Conservation (phyloP, 2,888 invertebrate species). For the Hybos culiciformis region DNA sequence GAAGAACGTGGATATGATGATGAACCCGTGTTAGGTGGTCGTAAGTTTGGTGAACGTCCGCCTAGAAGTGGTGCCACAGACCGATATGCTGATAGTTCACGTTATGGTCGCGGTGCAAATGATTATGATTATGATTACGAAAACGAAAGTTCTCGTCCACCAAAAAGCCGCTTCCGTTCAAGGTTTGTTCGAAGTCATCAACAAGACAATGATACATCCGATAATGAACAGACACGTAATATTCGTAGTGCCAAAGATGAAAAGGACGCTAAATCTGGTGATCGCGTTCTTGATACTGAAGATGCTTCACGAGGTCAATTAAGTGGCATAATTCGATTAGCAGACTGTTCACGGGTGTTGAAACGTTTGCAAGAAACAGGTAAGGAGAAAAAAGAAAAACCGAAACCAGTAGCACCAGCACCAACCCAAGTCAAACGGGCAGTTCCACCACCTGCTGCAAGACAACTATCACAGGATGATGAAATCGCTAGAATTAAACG, state of each 20-base stretch:
- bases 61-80: slow-evolving; percentile 29
- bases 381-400: slow-evolving; percentile 60
- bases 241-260: slow-evolving; percentile 49
- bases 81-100: slow-evolving; percentile 32
- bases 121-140: slow-evolving; percentile 61
- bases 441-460: slow-evolving; percentile 44
- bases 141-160: slow-evolving; percentile 45
- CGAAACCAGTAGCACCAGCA: slow-evolving; percentile 47
- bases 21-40: slow-evolving; percentile 55
- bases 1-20: slow-evolving; percentile 59
- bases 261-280: slow-evolving; percentile 45
- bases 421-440: slow-evolving; percentile 39
- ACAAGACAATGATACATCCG: slow-evolving; percentile 65
- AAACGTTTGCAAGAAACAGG: slow-evolving; percentile 75
- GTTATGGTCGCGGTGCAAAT: slow-evolving; percentile 34
- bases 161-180: slow-evolving; percentile 56
- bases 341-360: slow-evolving; percentile 80
- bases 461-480: slow-evolving; percentile 79
- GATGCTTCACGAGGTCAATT: slow-evolving; percentile 75
- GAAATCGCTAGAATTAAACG: slow-evolving; percentile 78
- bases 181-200: slow-evolving; percentile 53
- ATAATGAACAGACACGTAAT: slow-evolving; percentile 50
- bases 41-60: slow-evolving; percentile 65
- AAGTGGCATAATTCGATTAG: slow-evolving; percentile 75
- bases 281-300: slow-evolving; percentile 72